These are phyloP conservation scores for Chamaetylas fuelleborni DNA, from an alignment of 2,113 vertebrate species.

Conservation along the genomic window DNA sequence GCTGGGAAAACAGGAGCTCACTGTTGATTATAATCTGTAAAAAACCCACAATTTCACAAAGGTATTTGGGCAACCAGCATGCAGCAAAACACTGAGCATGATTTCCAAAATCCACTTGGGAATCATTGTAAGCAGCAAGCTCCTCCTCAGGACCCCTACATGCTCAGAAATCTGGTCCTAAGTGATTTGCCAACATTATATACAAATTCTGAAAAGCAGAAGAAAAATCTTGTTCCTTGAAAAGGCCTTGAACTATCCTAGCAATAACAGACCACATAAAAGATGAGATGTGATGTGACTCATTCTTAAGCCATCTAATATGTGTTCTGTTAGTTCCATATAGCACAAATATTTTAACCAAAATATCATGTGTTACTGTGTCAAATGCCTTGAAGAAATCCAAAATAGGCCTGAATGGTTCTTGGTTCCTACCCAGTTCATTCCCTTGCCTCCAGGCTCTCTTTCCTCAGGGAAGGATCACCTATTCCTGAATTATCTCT, in stretches of 20 bases:
- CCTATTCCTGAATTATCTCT: not conserved
- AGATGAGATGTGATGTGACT: not conserved
- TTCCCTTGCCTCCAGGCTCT: not conserved
- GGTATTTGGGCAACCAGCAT: not conserved
- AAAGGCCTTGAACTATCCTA: not conserved
- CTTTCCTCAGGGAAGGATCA: not conserved
- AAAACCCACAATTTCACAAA: not conserved
- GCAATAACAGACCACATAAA: not conserved
- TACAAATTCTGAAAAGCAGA: not conserved
- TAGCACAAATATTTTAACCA: not conserved
- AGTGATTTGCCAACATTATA: not conserved
- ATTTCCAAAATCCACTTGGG: not conserved
- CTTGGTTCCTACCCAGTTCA: not conserved
- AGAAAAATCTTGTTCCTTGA: not conserved
- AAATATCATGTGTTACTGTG: not conserved
- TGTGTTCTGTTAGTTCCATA: not conserved
- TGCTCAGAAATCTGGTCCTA: not conserved
- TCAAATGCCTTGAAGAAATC: not conserved
- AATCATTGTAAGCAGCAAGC: not conserved
- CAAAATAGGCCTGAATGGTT: not conserved
- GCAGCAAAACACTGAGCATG: not conserved
- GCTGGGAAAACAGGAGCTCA: not conserved
- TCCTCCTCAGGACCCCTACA: not conserved
- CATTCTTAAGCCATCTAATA: not conserved
- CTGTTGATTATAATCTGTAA: not conserved